Evolutionary conservation across 1,140 invertebrate species (phyloP).

Genomic region (Zaprionus africanus): DNA sequence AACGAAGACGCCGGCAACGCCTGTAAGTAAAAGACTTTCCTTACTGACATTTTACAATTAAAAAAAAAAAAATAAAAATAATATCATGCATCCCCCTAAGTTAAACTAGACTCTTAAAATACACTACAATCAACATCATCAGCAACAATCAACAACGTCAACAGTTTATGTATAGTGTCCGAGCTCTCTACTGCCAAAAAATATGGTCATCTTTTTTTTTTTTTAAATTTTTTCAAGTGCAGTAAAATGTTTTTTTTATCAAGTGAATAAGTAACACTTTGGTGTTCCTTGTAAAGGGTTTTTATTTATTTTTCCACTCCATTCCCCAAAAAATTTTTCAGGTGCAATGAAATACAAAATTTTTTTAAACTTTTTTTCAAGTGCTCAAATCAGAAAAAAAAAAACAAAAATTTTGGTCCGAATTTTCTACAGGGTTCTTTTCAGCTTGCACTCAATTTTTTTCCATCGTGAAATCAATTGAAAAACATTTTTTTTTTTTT

Average conservation of each 20-base stretch:
- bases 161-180: slow-evolving; percentile 2
- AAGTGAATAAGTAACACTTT: slow-evolving; percentile 1
- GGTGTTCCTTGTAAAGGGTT: background rate
- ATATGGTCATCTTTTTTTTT: slow-evolving; percentile 54
- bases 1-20: slow-evolving; percentile 68
- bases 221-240: slow-evolving; percentile 60
- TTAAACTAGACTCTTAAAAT: slow-evolving; percentile 48
- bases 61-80: slow-evolving; percentile 37
- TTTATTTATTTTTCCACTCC: background rate
- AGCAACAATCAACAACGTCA: slow-evolving; percentile 26
- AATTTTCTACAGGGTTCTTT: slow-evolving; percentile 9
- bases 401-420: background rate
- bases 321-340: slow-evolving; percentile 13
- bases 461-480: slow-evolving; percentile 2
- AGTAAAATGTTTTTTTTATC: slow-evolving; percentile 32
- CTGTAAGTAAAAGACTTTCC: slow-evolving; percentile 74
- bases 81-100: slow-evolving; percentile 36
- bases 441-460: slow-evolving; percentile 11
- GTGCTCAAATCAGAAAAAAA: background rate
- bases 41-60: slow-evolving; percentile 39
- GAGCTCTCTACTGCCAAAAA: slow-evolving; percentile 21
- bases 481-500: slow-evolving; percentile 1
- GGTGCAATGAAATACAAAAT: slow-evolving; percentile 15
- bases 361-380: slow-evolving; percentile 27
- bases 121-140: slow-evolving; percentile 24